Base-by-base conservation (phyloP, 2,113 vertebrate genomes). In the Pelodiscus sinensis region DNA sequence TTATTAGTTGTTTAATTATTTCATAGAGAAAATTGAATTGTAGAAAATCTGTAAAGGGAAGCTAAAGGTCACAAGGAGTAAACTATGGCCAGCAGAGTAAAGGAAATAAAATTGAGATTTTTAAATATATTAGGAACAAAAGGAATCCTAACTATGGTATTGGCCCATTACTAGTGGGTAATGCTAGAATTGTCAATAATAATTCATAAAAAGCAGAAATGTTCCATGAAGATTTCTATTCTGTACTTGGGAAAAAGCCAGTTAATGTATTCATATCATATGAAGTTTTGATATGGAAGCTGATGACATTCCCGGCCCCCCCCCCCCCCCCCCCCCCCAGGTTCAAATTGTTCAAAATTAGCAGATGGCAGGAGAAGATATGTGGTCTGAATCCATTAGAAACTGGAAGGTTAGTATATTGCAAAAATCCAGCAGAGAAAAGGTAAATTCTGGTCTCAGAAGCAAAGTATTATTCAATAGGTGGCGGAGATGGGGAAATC, bases 391-490 rank as follows among this genome's bases (percentile, higher is more conserved):
- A 44, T 82, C 80, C 22, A 89, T 95, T 68, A 82, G 50, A 91
- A 86, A n/a, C 29, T 82, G 56, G 85, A 91, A 93, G 73, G 3
- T 85, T 77, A 78, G 38, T 31, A 22, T 86, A 89, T 91, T 35
- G 68, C 55, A 90, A 29, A 52, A 89, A 82, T 92, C 50, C 57
- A 94, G 79, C 81, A 91, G 77, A 92, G 60, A 94, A 95, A 92
- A 93, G 84, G 68, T 79, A 88, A 96, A 84, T 57, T 85, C 92
- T 19, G 86, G 51, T 82, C 79, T 93, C 52, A 65, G 87, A 9
- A 71, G 65, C n/a, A 35, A 85, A 87, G 52, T 2, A 92, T 21
- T 79, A 50, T 73, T 81, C 81, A 56, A 84, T 88, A 93, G 56
- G 56, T 44, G 22, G 13, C 90, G 87, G 29, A 95, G 50, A 71